These are phyloP conservation scores for Limanda limanda DNA, from an alignment of 2,113 vertebrate species.

Conservation along the genomic window DNA sequence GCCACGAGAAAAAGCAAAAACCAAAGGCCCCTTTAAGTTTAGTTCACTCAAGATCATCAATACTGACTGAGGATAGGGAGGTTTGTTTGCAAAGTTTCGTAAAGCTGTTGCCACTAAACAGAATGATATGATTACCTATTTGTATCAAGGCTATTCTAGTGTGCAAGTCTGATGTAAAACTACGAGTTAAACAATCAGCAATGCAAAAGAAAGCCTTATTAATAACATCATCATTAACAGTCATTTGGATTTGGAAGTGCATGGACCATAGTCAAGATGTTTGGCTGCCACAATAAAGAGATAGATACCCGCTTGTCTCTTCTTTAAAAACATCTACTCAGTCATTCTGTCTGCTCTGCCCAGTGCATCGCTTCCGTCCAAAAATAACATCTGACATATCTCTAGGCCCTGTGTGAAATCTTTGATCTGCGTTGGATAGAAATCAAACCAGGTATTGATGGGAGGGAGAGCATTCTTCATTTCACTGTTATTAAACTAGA, in stretches of 20 bases:
- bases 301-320: conserved; percentile 43
- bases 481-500: conserved; percentile 42
- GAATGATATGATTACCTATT: too few relatives aligned
- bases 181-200: neutral
- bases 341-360: conserved; percentile 45
- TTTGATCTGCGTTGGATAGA: conserved; percentile 33
- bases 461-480: conserved; percentile 38
- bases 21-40: too few relatives aligned
- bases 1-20: too few relatives aligned
- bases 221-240: neutral
- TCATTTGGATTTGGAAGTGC: conserved; percentile 9
- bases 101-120: too few relatives aligned
- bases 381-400: conserved; percentile 46
- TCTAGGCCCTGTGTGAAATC: conserved; percentile 24
- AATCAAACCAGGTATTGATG: conserved; percentile 28
- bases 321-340: conserved; percentile 46
- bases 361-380: conserved; percentile 36
- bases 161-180: neutral
- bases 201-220: neutral
- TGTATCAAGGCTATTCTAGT: neutral
- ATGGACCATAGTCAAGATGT: conserved; percentile 21
- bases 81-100: too few relatives aligned
- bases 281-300: conserved; percentile 20
- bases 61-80: too few relatives aligned
- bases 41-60: too few relatives aligned